phyloP scores from a whole-genome alignment of 2,888 invertebrate species.

The Microctonus brassicae region DNA sequence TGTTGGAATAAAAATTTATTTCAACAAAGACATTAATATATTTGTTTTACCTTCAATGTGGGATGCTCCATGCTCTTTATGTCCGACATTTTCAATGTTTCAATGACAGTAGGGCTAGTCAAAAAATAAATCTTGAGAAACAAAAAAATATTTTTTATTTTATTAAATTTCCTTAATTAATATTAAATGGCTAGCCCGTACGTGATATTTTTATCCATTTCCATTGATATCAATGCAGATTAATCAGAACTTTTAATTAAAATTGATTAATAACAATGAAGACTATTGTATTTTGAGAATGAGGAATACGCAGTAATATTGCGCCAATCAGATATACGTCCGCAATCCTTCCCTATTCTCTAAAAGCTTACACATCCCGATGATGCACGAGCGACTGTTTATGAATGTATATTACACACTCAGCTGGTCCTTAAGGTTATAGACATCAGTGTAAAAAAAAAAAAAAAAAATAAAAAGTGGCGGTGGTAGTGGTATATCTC shows the following conservation, averaged over 20 bases:
- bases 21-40: conserved; percentile 4
- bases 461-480: background rate
- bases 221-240: background rate
- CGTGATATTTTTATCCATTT: conserved; percentile 14
- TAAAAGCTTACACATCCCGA: conserved; percentile 11
- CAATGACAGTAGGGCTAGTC: conserved; percentile 29
- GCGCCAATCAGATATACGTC: too few relatives aligned
- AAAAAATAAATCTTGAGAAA: conserved; percentile 25
- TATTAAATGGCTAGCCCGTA: conserved; percentile 4
- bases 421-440: conserved; percentile 18
- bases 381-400: conserved; percentile 21
- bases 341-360: background rate
- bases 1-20: background rate
- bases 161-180: background rate
- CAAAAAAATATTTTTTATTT: background rate
- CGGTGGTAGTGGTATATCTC: background rate
- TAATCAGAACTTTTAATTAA: background rate
- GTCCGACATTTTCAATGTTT: conserved; percentile 78
- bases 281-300: too few relatives aligned
- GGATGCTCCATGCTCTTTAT: conserved; percentile 95
- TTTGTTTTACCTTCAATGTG: conserved; percentile 83
- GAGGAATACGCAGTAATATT: conserved; percentile 32
- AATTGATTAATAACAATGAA: conserved; percentile 23
- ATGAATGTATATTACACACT: conserved; percentile 4
- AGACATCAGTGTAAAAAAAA: background rate